Evolutionary conservation across 2,888 invertebrate genomes (phyloP), one percentile per base, ranked within the genome.

Genomic region (Timema cristinae): DNA sequence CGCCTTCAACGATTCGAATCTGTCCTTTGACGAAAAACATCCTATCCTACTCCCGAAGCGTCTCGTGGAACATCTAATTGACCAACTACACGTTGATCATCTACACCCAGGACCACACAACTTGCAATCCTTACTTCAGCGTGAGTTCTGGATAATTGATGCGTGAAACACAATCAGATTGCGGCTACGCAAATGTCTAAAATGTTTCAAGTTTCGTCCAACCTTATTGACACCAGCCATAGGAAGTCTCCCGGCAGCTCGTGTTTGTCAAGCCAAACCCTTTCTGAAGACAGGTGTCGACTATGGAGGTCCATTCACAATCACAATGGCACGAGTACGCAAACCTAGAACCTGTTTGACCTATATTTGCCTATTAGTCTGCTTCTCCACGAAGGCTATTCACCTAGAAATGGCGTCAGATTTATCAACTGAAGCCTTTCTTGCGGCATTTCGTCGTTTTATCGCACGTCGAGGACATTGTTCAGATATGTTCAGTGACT

Each of bases 361-460:
- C 6, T 80, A 79, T 75, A 67, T 79, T 32, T 75, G 76, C 66
- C 9, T 79, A 54, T 79, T 79, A 66, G 73, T 79, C n/a, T 78
- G 79, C 69, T 71, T 79, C 50, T 54, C 73, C 0, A 78, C 78
- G 5, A 77, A 76, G 71, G 78, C 79, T 13, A 69, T 79, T 1
- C 80, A 81, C 50, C 32, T 81, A 0, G 81, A 81, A 73, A 54
- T 79, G 1, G 79, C 79, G 0, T 75, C 76, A 0, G 77, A 78
- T 56, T 67, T 81, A 4, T 75, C 78, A 0, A 77, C 78, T 0
- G 77, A 79, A 32, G 76, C 76, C 0, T 81, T 81, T 72, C 13
- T 81, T 5, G 78, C 79, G 0, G 75, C 79, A 0, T 71, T 81
- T 5, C 71, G 77, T 6, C 69, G 80, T 67, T 81, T 81, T n/a